Evolutionary conservation across 2,888 invertebrate species (phyloP).

Genomic region (Apocheima hispidaria): DNA sequence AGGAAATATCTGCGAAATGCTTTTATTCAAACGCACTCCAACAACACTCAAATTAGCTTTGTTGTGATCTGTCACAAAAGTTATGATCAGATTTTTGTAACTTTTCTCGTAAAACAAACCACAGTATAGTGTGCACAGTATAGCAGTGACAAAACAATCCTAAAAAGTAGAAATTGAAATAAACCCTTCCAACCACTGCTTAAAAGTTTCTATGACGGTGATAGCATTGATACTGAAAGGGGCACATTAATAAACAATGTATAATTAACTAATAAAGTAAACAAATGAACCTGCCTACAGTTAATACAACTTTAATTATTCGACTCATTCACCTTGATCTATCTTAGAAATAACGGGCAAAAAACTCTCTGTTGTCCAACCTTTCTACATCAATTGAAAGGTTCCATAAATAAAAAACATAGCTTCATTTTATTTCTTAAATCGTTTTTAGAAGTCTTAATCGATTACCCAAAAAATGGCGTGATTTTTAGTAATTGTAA

Average conservation of each 20-base stretch:
- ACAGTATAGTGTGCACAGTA: too few species aligned
- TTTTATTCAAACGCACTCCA: too few species aligned
- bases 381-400: slow-evolving; percentile 33
- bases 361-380: slow-evolving; percentile 7
- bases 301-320: slow-evolving; percentile 19
- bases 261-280: slow-evolving; percentile 12
- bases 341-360: slow-evolving; percentile 19
- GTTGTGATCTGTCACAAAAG: background rate
- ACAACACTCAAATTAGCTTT: too few species aligned
- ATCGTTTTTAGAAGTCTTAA: too few species aligned
- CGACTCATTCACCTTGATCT: slow-evolving; percentile 31
- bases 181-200: background rate
- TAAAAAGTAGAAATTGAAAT: too few species aligned
- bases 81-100: background rate
- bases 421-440: background rate
- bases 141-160: too few species aligned
- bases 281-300: slow-evolving; percentile 12
- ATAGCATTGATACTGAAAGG: background rate
- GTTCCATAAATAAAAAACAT: slow-evolving; percentile 11
- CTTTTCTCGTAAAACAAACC: background rate
- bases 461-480: too few species aligned
- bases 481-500: too few species aligned
- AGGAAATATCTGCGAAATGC: background rate
- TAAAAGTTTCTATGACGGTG: background rate
- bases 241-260: slow-evolving; percentile 14